Evolutionary conservation across 2,797 vertebrate genomes (phyloP).

Genomic region (Cryptoprocta ferox): DNA sequence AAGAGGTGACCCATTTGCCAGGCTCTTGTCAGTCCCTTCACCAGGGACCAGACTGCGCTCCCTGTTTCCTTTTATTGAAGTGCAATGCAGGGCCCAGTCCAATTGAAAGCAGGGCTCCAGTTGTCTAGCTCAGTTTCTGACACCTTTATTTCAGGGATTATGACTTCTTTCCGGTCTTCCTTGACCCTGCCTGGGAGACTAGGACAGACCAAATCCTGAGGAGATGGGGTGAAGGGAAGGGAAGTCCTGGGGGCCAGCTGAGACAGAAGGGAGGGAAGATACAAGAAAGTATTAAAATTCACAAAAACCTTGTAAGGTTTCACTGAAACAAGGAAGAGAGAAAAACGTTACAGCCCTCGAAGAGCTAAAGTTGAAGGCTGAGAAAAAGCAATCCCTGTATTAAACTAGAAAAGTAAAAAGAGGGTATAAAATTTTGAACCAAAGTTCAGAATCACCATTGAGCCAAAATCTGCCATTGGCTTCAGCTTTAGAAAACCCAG

Average conservation of each 20-base stretch:
- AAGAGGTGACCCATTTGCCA: neutral
- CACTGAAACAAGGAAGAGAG: neutral
- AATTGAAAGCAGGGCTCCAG: neutral
- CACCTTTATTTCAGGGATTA: neutral
- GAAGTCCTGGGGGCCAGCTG: neutral
- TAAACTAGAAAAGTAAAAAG: neutral
- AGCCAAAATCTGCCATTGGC: neutral
- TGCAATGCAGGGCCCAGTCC: too few relatives aligned
- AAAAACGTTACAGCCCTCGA: neutral
- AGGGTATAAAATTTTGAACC: neutral
- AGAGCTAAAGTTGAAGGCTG: neutral
- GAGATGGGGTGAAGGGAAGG: neutral
- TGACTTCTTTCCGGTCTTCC: neutral
- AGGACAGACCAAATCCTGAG: neutral
- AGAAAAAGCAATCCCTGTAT: neutral
- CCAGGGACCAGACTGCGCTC: neutral
- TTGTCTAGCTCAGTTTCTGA: neutral
- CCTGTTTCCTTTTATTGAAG: neutral
- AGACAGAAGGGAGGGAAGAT: neutral
- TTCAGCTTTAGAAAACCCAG: neutral
- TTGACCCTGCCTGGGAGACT: neutral
- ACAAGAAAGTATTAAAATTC: neutral
- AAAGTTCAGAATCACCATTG: neutral
- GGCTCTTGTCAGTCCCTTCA: neutral
- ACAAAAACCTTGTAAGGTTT: neutral